Evolutionary conservation across 92 coral and sea anemone species (phyloP), one percentile per base, ranked within the genome.

Genomic region (Epizoanthus ramosus): DNA sequence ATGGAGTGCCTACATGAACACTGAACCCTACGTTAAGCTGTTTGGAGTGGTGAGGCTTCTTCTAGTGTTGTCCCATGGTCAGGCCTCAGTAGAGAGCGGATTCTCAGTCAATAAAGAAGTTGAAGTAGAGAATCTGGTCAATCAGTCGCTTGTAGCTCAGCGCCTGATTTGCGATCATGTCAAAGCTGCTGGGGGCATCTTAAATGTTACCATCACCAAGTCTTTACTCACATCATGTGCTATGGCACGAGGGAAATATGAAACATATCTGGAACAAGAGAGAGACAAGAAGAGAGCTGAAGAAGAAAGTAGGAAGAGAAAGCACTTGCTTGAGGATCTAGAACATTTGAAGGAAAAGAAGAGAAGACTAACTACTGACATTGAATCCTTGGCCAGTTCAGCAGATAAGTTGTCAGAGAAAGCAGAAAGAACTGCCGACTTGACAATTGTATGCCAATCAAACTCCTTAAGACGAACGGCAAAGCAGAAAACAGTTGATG

Each of bases 31-130:
- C 75, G 41, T 79, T 21, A 68, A 53, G 31, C 63, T 81, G 59
- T 63, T 68, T 25, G 22, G 79, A 79, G 88, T 88, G 33, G 91
- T 79, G 22, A 77, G 71, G 75, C 76, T 84, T 63, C 74, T 88
- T 59, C 66, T 88, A 63, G 85, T 88, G 63, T 79, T 83, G 56
- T 88, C 87, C 10, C 91, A 77, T 83, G 87, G 85, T 43, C 87
- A 84, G 61, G 85, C 86, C 69, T 80, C 81, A 25, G 85, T 86
- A 0, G 89, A 86, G n/a, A 86, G 85, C 31, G 87, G 90, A 13
- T 80, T 88, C 80, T 89, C 92, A 9, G 86, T 85, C 19, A 84
- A 89, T 85, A 85, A 84, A 37, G 89, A 85, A 71, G 71, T 75
- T 68, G 89, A 84, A 73, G 87, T 80, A 56, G 86, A 89, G 85